Evolutionary conservation across 2,888 invertebrate genomes (phyloP), one percentile per base, ranked within the genome.

Genomic region (Nomada fucata): DNA sequence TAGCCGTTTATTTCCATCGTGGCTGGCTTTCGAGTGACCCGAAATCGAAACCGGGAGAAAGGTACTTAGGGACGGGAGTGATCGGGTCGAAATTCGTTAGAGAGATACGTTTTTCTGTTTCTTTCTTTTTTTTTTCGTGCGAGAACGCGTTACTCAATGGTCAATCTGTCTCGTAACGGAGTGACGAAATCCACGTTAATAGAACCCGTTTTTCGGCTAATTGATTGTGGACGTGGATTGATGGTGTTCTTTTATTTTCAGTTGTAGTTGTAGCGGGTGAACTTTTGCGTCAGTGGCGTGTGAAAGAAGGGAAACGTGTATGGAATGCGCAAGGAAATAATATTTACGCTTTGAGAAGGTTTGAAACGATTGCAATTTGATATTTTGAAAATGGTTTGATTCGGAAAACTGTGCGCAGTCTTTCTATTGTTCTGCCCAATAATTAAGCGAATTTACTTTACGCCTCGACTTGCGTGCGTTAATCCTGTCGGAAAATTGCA

Each of bases 11-110:
- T 84, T 86, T 73, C 74, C 79, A 64, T 59, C 29, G 69, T 50
- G 75, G 64, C 29, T 63, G 50, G 26, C 67, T 53, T 60, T 61
- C 53, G 57, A 44, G n/a, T 23, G 74, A 60, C 42, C 55, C 77
- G 76, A 85, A 87, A 87, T 78, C 76, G 74, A 81, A 79, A 79
- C 69, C 68, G 52, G 9, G 60, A 82, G 69, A 72, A 70, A 79
- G 70, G 76, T 36, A 47, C 65, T 10, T 18, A 50, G 26, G 60
- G 5, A 11, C 13, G 57, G 36, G 52, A 10, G 50, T 36, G 67
- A n/a, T 26, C 55, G 44, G 60, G 44, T 61, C 55, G 76, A 80
- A 83, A 78, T 80, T 84, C 71, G 79, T 79, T 77, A 75, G 79
- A 76, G 68, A 71, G 23, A 71, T 20, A 13, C 60, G 36, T 59